Percentiles rank a stretch among this genome's conserved stretches.
Evolutionary conservation across 2,888 invertebrate species (phyloP).

Genomic region (Zaprionus obscuricornis): DNA sequence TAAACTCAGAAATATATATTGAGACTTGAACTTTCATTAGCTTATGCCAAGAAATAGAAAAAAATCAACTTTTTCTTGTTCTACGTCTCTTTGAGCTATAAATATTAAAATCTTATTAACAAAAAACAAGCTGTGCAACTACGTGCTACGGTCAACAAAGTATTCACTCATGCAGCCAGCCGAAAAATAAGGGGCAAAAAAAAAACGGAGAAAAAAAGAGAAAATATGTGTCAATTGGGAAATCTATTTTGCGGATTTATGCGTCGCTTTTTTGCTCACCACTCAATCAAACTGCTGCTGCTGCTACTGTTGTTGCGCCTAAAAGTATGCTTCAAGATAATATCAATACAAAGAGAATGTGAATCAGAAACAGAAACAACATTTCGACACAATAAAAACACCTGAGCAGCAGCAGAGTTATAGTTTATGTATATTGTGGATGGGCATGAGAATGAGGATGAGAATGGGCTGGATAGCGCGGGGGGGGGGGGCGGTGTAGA

Average conservation of each 20-base stretch:
- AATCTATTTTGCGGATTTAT: conserved; percentile 79
- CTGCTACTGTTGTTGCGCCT: conserved; percentile 51
- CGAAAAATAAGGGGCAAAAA: conserved; percentile 2
- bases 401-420: too few species aligned
- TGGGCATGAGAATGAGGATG: too few species aligned
- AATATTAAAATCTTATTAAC: conserved; percentile 72
- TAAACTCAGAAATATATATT: too few species aligned
- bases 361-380: conserved; percentile 26
- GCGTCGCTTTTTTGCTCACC: too few species aligned
- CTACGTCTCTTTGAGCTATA: conserved; percentile 35
- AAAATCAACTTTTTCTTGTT: background rate
- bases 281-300: conserved; percentile 69
- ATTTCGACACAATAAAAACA: background rate
- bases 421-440: too few species aligned
- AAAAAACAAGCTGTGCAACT: conserved; percentile 11
- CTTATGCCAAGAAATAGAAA: too few species aligned
- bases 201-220: conserved; percentile 4
- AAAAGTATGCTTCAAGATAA: conserved; percentile 61
- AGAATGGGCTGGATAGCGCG: too few species aligned
- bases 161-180: conserved; percentile 38
- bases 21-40: too few species aligned
- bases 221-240: conserved; percentile 78
- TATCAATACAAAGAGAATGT: conserved; percentile 57
- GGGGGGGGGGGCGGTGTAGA: conserved; percentile 1
- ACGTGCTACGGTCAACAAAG: conserved; percentile 23